Base-by-base conservation (phyloP, 2,797 vertebrate species). In the Anabas testudineus region DNA sequence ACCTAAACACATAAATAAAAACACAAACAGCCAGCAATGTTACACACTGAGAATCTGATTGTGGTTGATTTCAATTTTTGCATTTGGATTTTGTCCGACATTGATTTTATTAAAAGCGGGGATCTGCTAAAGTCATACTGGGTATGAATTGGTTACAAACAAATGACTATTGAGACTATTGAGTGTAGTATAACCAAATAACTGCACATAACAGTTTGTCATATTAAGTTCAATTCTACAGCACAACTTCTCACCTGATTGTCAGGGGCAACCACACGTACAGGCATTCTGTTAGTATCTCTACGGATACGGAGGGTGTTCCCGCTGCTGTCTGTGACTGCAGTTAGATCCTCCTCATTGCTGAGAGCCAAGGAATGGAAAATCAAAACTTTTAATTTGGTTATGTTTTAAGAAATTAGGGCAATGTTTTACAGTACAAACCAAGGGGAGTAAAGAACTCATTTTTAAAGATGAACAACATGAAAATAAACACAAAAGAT, bases 261-360 rank as follows among this genome's bases (percentile, higher is more conserved):
- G 84, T 99, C 98, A 0, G 97, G 97, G 53, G 98, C 96, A 3
- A 99, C 97, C 69, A 99, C 96, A 10, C 98, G 95, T 0, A 99
- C 97, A 0, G 98, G 97, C 96, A 99, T 94, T 52, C 98, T 94
- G 81, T 97, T 99, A 42, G 97, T 96, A 87, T 99, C 98, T 41
- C 98, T 94, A 15, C 98, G 92, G 58, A 99, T 96, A 1, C 98
- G 93, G 0, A 99, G 96, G 0, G 97, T 99, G 57, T 98, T 99
- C 46, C 98, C 98, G 0, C 95, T 99, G 91, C 97, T 98, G 86
- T 99, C 98, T 0, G 97, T 98, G 52, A 99, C 96, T 0, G 97
- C 97, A 0, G 97, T 99, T 2, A 99, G 91, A 1, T 99, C 98
- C 0, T 99, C 97, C 54, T 99, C 98, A 0, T 99, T 99, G 80